Conservation (phyloP, 1,140 invertebrate species). For the Diachasma alloeum region DNA sequence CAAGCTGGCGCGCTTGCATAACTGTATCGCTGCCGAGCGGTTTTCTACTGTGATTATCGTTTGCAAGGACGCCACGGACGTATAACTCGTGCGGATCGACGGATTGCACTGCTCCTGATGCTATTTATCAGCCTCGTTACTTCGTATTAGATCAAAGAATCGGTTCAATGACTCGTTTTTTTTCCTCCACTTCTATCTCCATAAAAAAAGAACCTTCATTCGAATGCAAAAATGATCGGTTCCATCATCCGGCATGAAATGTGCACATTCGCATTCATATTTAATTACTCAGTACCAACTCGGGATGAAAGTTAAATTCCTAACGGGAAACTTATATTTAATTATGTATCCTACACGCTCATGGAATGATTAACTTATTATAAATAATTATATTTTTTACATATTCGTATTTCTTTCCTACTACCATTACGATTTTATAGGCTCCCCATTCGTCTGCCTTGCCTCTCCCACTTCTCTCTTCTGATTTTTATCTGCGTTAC, state of each 20-base stretch:
- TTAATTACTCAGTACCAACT: background rate
- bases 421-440: no score
- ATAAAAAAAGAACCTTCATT: background rate
- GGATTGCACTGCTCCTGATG: constrained; percentile 20
- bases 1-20: constrained; percentile 21
- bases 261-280: background rate
- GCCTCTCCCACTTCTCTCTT: no score
- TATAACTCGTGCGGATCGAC: constrained; percentile 27
- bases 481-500: no score
- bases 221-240: background rate
- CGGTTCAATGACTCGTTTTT: background rate
- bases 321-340: background rate
- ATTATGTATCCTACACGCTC: no score
- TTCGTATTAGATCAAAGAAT: background rate
- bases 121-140: background rate
- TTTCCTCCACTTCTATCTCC: background rate
- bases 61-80: constrained; percentile 26
- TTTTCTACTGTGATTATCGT: constrained; percentile 31
- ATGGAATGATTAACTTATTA: no score
- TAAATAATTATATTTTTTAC: no score
- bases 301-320: background rate
- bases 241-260: background rate
- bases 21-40: constrained; percentile 7
- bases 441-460: no score
- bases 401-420: no score